phyloP scores from a whole-genome alignment of 2,113 vertebrate species.

The Cyphomyrus discorhynchus region DNA sequence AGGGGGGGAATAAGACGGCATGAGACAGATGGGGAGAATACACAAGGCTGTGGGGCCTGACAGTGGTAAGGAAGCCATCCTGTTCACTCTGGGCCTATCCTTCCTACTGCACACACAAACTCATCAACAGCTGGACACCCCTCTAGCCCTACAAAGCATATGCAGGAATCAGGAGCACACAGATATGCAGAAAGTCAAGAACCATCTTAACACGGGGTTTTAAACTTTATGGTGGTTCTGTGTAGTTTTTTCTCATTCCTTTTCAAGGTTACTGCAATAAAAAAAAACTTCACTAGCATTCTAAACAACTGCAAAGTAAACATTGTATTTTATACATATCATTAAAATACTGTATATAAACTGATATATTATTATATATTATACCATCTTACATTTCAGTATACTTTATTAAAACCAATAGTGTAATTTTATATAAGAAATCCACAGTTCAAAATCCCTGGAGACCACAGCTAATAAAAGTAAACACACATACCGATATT shows the following conservation, averaged over 20 bases:
- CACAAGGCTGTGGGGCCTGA: slow-evolving; percentile 2
- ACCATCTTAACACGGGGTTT: background rate
- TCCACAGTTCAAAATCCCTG: background rate
- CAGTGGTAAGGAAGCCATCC: background rate
- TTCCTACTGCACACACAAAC: background rate
- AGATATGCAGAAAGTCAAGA: background rate
- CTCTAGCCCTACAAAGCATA: background rate
- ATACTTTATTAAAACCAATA: background rate
- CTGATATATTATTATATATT: background rate
- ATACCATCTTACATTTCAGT: background rate
- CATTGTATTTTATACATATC: background rate
- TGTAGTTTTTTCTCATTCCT: background rate
- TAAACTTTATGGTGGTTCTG: background rate
- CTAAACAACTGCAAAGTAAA: background rate
- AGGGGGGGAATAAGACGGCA: background rate
- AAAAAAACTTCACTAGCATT: background rate
- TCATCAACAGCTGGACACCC: background rate
- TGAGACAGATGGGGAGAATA: background rate
- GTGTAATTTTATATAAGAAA: background rate
- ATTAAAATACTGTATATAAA: background rate
- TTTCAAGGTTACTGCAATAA: background rate
- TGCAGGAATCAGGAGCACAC: background rate
- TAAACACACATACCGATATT: background rate
- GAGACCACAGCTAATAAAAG: background rate
- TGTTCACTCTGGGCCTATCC: background rate